phyloP scores from a whole-genome alignment of 2,888 invertebrate genomes.

The Oxytorus armatus region DNA sequence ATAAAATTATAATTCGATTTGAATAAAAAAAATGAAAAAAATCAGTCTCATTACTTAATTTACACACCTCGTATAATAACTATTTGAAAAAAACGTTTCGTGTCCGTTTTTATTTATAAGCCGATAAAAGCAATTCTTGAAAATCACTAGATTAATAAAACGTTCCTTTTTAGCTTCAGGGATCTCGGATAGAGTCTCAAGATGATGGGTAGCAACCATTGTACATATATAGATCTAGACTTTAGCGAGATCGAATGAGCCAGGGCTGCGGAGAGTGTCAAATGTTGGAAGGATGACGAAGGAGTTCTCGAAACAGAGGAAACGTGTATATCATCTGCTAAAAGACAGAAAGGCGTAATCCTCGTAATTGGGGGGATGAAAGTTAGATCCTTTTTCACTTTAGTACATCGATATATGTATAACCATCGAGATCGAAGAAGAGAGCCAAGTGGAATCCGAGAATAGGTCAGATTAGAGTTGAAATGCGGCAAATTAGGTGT shows the following conservation, averaged over 20 bases:
- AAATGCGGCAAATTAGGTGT: slow-evolving; percentile 79
- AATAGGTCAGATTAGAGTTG: slow-evolving; percentile 75
- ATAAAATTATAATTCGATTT: too few relatives aligned
- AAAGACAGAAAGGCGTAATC: not conserved
- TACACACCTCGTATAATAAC: too few relatives aligned
- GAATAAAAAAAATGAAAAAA: too few relatives aligned
- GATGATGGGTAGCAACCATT: not conserved
- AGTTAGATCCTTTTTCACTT: slow-evolving; percentile 3
- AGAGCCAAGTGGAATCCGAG: slow-evolving; percentile 65
- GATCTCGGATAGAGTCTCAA: not conserved
- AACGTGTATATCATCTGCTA: not conserved
- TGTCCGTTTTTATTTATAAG: not conserved
- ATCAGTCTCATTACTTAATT: too few relatives aligned
- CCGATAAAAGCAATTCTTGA: not conserved
- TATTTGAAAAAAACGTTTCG: too few relatives aligned
- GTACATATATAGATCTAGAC: not conserved
- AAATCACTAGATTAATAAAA: not conserved
- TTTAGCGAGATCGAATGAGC: slow-evolving; percentile 2
- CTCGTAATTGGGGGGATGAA: not conserved
- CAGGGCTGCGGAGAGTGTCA: slow-evolving; percentile 27
- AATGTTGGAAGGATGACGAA: slow-evolving; percentile 20
- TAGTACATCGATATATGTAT: slow-evolving; percentile 17
- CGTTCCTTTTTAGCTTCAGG: not conserved
- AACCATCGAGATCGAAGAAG: not conserved
- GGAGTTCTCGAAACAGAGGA: slow-evolving; percentile 4